A percentile compares a stretch with the other conserved stretches of the same genome.
These are phyloP conservation scores for Morelia viridis DNA, from an alignment of 2,797 vertebrate genomes.

Conservation along the genomic window DNA sequence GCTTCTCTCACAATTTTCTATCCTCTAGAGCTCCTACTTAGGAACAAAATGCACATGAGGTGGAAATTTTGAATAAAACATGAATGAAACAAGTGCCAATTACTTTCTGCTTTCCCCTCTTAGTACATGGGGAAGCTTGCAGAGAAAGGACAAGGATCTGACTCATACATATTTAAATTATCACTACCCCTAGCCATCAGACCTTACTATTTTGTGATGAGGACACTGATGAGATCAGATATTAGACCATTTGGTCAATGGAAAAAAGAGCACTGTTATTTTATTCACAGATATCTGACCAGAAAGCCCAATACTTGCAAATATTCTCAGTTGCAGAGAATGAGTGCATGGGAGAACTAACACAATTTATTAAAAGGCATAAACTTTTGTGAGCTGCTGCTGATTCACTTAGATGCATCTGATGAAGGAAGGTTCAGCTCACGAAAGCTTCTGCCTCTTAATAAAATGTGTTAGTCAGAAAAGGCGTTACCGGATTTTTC, in stretches of 20 bases:
- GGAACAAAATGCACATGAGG: not conserved
- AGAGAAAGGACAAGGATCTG: not conserved
- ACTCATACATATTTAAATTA: not conserved
- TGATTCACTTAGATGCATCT: too few species aligned
- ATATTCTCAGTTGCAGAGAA: not conserved
- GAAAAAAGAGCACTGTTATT: not conserved
- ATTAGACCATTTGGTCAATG: not conserved
- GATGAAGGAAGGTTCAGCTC: too few species aligned
- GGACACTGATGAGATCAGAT: not conserved
- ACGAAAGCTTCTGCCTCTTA: too few species aligned
- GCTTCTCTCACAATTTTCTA: not conserved
- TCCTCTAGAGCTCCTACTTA: not conserved
- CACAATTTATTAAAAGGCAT: too few species aligned
- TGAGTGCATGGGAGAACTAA: not conserved
- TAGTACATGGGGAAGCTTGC: not conserved
- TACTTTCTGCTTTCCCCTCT: not conserved
- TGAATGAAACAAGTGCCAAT: not conserved
- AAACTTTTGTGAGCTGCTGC: too few species aligned
- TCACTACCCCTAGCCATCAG: not conserved
- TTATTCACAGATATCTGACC: not conserved
- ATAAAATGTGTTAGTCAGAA: too few species aligned
- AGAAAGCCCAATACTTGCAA: not conserved
- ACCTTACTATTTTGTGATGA: not conserved
- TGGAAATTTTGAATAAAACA: not conserved
- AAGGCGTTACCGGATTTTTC: too few species aligned